Evolutionary conservation across 2,888 invertebrate genomes (phyloP).

Genomic region (Exocentrus adspersus): DNA sequence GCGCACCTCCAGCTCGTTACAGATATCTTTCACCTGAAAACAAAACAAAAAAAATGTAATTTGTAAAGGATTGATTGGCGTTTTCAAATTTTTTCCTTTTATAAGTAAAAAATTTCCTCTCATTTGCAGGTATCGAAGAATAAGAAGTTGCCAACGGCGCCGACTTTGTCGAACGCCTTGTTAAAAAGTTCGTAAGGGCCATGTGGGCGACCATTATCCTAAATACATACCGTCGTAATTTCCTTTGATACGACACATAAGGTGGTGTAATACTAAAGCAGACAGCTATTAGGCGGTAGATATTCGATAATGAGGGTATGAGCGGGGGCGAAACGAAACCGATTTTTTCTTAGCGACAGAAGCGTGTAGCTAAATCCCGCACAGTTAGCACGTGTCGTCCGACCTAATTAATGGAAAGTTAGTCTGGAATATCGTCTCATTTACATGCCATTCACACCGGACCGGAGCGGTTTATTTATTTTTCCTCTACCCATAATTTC

Average conservation of each 20-base stretch:
- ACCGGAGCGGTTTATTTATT: neutral
- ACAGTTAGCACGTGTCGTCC: neutral
- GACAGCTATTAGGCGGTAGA: no score
- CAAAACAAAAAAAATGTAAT: conserved; percentile 42
- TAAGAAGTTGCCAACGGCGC: neutral
- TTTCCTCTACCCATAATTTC: conserved; percentile 2
- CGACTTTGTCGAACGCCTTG: neutral
- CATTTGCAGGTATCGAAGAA: neutral
- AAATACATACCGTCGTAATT: neutral
- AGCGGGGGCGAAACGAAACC: no score
- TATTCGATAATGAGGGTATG: no score
- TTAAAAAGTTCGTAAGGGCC: neutral
- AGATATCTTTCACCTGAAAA: conserved; percentile 90
- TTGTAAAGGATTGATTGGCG: no score
- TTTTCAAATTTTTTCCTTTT: no score
- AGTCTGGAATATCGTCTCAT: neutral
- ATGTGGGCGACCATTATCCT: neutral
- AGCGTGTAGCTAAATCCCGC: no score
- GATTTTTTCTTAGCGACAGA: no score
- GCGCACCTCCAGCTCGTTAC: conserved; percentile 93
- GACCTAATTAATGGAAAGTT: neutral
- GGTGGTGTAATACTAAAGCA: neutral
- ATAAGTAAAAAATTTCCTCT: no score
- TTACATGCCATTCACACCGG: conserved; percentile 6
- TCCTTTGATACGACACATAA: neutral